Base-by-base conservation (phyloP, 2,113 vertebrate genomes). In the Arothron firmamentum region DNA sequence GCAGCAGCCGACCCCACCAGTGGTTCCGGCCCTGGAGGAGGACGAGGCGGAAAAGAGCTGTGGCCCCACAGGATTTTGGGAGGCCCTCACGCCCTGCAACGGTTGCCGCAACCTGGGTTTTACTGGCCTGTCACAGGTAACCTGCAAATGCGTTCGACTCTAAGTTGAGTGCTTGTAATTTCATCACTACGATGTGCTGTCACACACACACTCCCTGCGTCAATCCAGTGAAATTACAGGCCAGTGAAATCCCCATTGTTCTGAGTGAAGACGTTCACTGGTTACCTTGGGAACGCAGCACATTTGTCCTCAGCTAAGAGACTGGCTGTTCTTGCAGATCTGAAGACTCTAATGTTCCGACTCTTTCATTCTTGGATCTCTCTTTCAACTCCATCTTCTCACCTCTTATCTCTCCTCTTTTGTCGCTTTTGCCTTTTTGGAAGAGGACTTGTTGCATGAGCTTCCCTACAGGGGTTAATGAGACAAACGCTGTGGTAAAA, bases 91-190 rank as follows among this genome's bases (percentile, higher is more conserved):
- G 31, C 96, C 96, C 47, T 98, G 96, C 85, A 97, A 97, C 21
- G 95, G 96, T 78, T 97, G 96, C 86, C 92, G 89, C 67, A 96
- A 96, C 81, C 92, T 98, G 0, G 94, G 94, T 67, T 96, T 98
- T 62, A 91, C 94, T 31, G 91, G 92, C 79, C 88, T 92, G 55
- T 90, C 94, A 47, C 93, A 96, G 94, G 95, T 96, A 92, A 16
- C 43, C 18, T 16, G 45, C 45, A 17, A 17, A 47, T 2, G 15
- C 15, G 10, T 17, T n/a, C 1, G 6, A 47, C 5, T 47, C 6
- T 5, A 6, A 47, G 3, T 47, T 4, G 6, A 47, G 5, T 17
- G 14, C 15, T n/a, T 47, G 45, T 47, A 47, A 17, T 47, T 49
- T 49, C n/a, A 49, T 49, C 17, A 19, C 47, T 19, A 51, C 11